A percentile compares a stretch with the other conserved stretches of the same genome.
Conservation (phyloP, 2,888 invertebrate genomes). For the Drosophila hamatofila region DNA sequence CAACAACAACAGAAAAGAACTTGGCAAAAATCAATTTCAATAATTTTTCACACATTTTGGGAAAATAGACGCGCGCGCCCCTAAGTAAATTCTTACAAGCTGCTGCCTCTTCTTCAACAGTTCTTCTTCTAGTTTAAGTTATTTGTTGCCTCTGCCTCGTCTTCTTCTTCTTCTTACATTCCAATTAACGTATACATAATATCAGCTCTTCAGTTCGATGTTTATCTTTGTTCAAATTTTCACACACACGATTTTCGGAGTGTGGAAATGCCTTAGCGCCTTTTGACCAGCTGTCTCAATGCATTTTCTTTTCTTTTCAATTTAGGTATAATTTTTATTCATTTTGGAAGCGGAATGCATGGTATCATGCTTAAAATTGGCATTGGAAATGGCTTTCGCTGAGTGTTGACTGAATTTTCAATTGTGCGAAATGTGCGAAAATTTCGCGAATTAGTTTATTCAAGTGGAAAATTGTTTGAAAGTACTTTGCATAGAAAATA, state of each 20-base stretch:
- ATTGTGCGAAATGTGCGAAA: conserved; percentile 27
- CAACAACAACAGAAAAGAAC: conserved; percentile 14
- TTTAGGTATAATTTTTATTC: not conserved
- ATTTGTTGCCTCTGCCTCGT: not conserved
- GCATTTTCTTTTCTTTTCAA: conserved; percentile 17
- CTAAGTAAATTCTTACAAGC: conserved; percentile 32
- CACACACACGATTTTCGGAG: conserved; percentile 57
- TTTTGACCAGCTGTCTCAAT: conserved; percentile 37
- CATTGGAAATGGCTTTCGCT: conserved; percentile 26
- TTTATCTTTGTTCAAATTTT: conserved; percentile 32
- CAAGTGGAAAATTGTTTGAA: not conserved
- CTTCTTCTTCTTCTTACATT: conserved; percentile 9
- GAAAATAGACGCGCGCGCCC: conserved; percentile 50
- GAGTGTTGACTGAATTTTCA: conserved; percentile 31
- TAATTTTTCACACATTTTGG: conserved; percentile 66
- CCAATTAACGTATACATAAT: conserved; percentile 32
- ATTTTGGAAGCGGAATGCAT: conserved; percentile 58
- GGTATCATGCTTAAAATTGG: conserved; percentile 70
- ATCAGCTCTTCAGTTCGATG: conserved; percentile 19
- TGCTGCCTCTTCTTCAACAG: not conserved
- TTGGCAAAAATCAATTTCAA: conserved; percentile 53
- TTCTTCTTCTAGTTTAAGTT: not conserved
- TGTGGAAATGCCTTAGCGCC: conserved; percentile 11
- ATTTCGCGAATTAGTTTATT: not conserved
- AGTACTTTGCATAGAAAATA: not conserved